phyloP scores from a whole-genome alignment of 1,140 invertebrate species.

The Ceratina australensis region DNA sequence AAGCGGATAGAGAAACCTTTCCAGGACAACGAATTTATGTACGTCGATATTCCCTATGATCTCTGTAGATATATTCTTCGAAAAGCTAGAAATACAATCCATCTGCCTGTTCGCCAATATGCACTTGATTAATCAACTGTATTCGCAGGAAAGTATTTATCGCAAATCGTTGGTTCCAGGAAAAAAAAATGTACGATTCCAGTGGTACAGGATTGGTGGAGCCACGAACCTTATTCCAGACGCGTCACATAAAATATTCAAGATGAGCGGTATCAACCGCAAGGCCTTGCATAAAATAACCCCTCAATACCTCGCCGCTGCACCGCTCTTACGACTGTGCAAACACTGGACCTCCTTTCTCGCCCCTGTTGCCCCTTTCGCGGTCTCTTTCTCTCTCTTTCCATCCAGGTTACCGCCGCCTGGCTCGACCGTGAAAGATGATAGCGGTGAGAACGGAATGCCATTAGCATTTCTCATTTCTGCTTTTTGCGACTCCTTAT shows the following conservation, averaged over 20 bases:
- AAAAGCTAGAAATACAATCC: too few relatives aligned
- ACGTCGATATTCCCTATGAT: too few relatives aligned
- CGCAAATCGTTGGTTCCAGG: background rate
- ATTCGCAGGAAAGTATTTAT: background rate
- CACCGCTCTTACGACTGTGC: constrained; percentile 47
- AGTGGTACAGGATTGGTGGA: background rate
- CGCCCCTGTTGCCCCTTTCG: too few relatives aligned
- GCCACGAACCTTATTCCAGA: constrained; percentile 49
- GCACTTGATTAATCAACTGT: too few relatives aligned
- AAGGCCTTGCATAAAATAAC: constrained; percentile 58
- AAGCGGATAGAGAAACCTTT: too few relatives aligned
- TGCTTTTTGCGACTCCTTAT: constrained; percentile 62
- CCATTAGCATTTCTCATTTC: constrained; percentile 68
- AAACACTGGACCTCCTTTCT: constrained; percentile 40
- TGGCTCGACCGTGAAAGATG: constrained; percentile 55
- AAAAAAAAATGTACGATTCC: background rate
- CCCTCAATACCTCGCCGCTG: constrained; percentile 37
- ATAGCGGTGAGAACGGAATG: constrained; percentile 66
- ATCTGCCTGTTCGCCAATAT: too few relatives aligned
- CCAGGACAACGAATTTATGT: too few relatives aligned
- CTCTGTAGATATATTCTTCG: too few relatives aligned
- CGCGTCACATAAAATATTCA: constrained; percentile 63
- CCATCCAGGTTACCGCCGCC: background rate
- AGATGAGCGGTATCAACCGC: constrained; percentile 53
- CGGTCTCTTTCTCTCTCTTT: background rate